These are phyloP conservation scores for Grantiella picta DNA, from an alignment of 2,113 vertebrate genomes.

Conservation along the genomic window DNA sequence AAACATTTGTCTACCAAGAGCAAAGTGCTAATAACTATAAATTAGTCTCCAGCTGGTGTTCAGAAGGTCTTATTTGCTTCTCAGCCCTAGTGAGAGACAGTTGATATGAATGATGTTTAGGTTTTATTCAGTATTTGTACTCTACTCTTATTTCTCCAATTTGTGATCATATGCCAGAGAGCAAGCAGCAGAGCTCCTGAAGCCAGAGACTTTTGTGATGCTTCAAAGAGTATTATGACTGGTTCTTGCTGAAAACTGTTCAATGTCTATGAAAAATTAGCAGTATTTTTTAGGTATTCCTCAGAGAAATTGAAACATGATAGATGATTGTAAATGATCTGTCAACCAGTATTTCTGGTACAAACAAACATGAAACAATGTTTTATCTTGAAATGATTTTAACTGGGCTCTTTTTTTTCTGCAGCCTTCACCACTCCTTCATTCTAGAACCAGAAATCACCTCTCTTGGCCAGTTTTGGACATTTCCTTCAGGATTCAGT, in stretches of 20 bases:
- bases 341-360: background rate
- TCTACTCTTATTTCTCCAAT: background rate
- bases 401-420: background rate
- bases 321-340: background rate
- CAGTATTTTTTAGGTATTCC: background rate
- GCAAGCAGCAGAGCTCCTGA: background rate
- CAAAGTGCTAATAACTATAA: background rate
- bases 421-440: background rate
- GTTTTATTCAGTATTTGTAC: background rate
- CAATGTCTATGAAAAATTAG: background rate
- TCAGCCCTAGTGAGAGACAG: background rate
- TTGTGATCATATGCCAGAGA: background rate
- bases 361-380: background rate
- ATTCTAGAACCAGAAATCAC: background rate
- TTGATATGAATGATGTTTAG: background rate
- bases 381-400: background rate
- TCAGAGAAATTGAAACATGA: background rate
- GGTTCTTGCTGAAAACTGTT: background rate
- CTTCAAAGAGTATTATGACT: background rate
- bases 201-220: background rate
- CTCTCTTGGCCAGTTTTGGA: background rate
- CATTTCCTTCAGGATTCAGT: background rate
- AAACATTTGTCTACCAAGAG: background rate
- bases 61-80: background rate
- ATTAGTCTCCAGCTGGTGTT: background rate